Conservation (phyloP, 2,113 vertebrate species). For the Corythoichthys haematopterus region DNA sequence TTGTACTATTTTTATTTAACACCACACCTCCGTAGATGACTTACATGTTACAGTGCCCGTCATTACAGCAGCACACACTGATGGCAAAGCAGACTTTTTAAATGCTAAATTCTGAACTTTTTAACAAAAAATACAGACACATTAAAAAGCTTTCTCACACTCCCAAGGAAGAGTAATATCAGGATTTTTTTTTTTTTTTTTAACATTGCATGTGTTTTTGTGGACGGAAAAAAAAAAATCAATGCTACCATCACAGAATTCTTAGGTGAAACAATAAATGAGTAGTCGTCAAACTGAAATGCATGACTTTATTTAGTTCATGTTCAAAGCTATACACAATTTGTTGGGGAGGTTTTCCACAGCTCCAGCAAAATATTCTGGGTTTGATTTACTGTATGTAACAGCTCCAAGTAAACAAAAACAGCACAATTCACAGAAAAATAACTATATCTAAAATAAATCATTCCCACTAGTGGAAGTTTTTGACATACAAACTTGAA, state of each 20-base stretch:
- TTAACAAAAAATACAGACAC: too few species aligned
- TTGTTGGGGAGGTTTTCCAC: slow-evolving; percentile 49
- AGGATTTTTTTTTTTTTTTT: not conserved
- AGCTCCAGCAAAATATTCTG: slow-evolving; percentile 65
- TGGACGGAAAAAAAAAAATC: not conserved
- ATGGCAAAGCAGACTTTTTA: too few species aligned
- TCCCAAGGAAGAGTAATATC: too few species aligned
- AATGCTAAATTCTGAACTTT: too few species aligned
- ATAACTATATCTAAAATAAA: slow-evolving; percentile 39
- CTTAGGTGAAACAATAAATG: not conserved
- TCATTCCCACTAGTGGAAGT: slow-evolving; percentile 24
- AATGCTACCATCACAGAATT: not conserved
- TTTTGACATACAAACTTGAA: slow-evolving; percentile 34
- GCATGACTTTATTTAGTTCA: slow-evolving; percentile 75
- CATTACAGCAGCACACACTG: too few species aligned
- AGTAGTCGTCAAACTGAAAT: slow-evolving; percentile 56
- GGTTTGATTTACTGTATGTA: slow-evolving; percentile 58
- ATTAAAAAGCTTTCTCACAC: too few species aligned
- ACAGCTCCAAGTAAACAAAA: slow-evolving; percentile 68
- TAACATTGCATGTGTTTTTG: not conserved
- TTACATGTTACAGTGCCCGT: too few species aligned
- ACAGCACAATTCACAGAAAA: slow-evolving; percentile 48
- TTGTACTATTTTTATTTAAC: not conserved
- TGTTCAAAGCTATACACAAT: slow-evolving; percentile 76
- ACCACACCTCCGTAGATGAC: not conserved